These are phyloP conservation scores for Pecten maximus DNA, from an alignment of 2,888 invertebrate species.

Conservation along the genomic window DNA sequence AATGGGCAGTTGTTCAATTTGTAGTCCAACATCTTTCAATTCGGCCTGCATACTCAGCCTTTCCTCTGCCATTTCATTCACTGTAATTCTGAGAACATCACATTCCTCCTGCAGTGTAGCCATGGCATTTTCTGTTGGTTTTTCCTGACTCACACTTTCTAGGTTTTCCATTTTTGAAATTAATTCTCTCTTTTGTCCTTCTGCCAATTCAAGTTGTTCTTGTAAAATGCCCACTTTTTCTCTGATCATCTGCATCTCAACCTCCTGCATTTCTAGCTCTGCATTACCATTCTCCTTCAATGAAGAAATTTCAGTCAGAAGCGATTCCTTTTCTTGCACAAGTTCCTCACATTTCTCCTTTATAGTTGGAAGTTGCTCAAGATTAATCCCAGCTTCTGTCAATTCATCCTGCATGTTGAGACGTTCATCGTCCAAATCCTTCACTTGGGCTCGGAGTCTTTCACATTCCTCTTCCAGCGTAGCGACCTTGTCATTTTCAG, in stretches of 20 bases:
- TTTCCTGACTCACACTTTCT: no score
- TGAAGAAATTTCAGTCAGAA: neutral
- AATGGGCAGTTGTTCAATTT: constrained; percentile 1
- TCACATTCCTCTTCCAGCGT: constrained; percentile 18
- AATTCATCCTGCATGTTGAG: neutral
- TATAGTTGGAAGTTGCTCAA: constrained; percentile 35
- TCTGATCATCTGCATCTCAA: no score
- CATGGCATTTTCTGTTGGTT: no score
- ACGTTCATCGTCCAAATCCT: neutral
- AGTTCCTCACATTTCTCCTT: constrained; percentile 33
- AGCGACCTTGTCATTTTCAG: neutral
- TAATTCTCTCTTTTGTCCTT: no score
- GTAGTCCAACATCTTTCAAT: neutral
- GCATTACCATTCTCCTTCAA: neutral
- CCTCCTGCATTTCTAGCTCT: neutral
- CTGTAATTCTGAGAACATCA: no score
- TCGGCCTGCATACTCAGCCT: no score
- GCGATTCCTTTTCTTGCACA: constrained; percentile 36
- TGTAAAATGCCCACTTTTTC: no score
- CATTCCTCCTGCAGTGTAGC: no score
- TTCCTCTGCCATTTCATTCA: no score
- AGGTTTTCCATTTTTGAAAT: no score
- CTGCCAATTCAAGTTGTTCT: no score
- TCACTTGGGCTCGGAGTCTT: neutral
- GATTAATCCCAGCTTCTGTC: neutral